phyloP scores from a whole-genome alignment of 2,888 invertebrate genomes.

The Watsonalla binaria region DNA sequence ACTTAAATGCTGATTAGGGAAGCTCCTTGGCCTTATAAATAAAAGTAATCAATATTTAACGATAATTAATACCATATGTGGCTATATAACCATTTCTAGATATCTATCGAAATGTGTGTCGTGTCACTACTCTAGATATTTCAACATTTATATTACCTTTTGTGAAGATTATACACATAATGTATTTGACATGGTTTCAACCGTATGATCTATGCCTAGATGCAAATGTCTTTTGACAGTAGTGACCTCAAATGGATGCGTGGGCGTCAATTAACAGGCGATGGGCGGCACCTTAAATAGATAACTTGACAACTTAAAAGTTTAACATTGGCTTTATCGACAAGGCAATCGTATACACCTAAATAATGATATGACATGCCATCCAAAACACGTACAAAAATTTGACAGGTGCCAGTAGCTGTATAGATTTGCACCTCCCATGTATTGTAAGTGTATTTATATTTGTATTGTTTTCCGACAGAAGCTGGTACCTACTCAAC shows the following conservation, averaged over 20 bases:
- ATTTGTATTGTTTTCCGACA: not conserved
- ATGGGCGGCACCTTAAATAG: constrained; percentile 41
- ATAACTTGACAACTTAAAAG: constrained; percentile 32
- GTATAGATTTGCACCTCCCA: constrained; percentile 2
- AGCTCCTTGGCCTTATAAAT: too few species aligned
- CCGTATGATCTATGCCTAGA: constrained; percentile 21
- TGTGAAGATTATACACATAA: constrained; percentile 9
- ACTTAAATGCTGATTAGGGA: too few species aligned
- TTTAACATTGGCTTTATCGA: constrained; percentile 27
- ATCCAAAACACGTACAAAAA: constrained; percentile 19
- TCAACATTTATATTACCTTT: not conserved
- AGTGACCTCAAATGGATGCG: constrained; percentile 35
- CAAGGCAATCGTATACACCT: constrained; percentile 22
- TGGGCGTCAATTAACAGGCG: constrained; percentile 60
- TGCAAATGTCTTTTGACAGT: constrained; percentile 30
- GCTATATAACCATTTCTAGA: not conserved
- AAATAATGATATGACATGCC: constrained; percentile 5
- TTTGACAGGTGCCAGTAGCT: constrained; percentile 20
- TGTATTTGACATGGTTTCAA: constrained; percentile 30
- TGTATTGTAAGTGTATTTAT: constrained; percentile 9
- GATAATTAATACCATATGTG: not conserved
- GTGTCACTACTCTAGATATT: not conserved
- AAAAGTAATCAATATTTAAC: too few species aligned
- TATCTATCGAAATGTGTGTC: not conserved
- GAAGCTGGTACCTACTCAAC: too few species aligned